Base-by-base conservation (phyloP, 2,113 vertebrate genomes). In the Oryzias melastigma region DNA sequence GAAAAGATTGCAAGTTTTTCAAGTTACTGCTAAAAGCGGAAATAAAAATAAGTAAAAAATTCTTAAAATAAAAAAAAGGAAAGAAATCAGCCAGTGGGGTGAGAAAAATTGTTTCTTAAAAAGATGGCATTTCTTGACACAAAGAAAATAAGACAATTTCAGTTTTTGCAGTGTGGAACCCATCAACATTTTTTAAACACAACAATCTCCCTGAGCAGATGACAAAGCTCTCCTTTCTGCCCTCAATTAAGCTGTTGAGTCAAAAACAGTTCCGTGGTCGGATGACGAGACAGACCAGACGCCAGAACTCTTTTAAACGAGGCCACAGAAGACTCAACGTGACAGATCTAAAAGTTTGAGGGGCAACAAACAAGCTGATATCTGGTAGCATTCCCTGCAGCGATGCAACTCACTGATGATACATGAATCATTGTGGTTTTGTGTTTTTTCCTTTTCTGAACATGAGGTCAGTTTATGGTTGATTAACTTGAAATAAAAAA, bases 321-420 rank as follows among this genome's bases (percentile, higher is more conserved):
- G 16, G 43, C 43, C 43, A 35, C 7, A n/a, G 24, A 58, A 25
- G 56, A 17, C 19, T 15, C 18, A 20, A 49, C 6, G 20, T 54
- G 58, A 51, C 15, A 47, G 53, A 27, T 45, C 5, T 59, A 42
- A 71, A 53, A 15, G 24, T 54, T 49, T 60, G n/a, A 64, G 63
- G 51, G 60, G 51, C 20, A 42, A 2, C 13, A 45, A 14, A 49
- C 53, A 67, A 8, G 1, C 17, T 22, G 22, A 56, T 46, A 25
- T 22, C 5, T 13, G 18, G 49, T 48, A n/a, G 18, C 17, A 45
- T 64, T 50, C 49, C 67, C 75, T 67, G 5, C 17, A 77, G 60
- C 59, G 25, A 22, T 19, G 63, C 73, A 59, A 73, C 62, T 71
- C 41, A 53, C 18, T 25, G 44, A 61, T 69, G 62, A 79, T 53